phyloP scores from a whole-genome alignment of 2,888 invertebrate species.

The Chrysotoxum bicinctum region DNA sequence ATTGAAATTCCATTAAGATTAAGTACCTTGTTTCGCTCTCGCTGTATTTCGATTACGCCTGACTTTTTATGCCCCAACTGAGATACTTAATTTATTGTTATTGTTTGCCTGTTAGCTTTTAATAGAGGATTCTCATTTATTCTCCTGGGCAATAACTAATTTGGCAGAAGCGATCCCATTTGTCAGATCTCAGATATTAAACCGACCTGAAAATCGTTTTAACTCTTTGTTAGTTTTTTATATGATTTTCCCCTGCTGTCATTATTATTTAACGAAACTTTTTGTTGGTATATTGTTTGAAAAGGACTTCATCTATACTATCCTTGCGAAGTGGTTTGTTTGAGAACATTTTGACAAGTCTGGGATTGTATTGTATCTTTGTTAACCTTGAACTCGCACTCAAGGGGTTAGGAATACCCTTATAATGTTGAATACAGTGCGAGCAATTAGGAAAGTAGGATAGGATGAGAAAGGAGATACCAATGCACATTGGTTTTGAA shows the following conservation, averaged over 20 bases:
- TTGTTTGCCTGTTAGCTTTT: neutral
- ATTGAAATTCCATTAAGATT: conserved; percentile 28
- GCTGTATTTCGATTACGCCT: neutral
- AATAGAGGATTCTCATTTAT: neutral
- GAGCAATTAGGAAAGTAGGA: too few species aligned
- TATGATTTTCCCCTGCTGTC: conserved; percentile 13
- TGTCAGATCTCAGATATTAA: conserved; percentile 42
- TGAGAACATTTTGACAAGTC: too few species aligned
- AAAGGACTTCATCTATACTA: too few species aligned
- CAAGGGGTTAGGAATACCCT: too few species aligned
- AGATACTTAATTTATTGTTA: neutral
- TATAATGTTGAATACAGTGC: too few species aligned
- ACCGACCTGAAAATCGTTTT: conserved; percentile 47
- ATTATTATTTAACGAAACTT: neutral
- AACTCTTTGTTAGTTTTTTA: conserved; percentile 8
- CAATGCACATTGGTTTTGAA: too few species aligned
- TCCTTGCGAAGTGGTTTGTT: too few species aligned
- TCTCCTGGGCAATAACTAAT: neutral
- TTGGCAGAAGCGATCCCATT: conserved; percentile 33
- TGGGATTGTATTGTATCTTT: too few species aligned
- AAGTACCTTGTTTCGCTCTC: neutral
- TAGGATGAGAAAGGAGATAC: too few species aligned
- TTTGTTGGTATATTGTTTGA: too few species aligned
- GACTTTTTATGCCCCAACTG: neutral
- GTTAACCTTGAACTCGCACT: too few species aligned